Evolutionary conservation across 2,113 vertebrate genomes (phyloP).

Genomic region (Eudyptes chrysolophus): DNA sequence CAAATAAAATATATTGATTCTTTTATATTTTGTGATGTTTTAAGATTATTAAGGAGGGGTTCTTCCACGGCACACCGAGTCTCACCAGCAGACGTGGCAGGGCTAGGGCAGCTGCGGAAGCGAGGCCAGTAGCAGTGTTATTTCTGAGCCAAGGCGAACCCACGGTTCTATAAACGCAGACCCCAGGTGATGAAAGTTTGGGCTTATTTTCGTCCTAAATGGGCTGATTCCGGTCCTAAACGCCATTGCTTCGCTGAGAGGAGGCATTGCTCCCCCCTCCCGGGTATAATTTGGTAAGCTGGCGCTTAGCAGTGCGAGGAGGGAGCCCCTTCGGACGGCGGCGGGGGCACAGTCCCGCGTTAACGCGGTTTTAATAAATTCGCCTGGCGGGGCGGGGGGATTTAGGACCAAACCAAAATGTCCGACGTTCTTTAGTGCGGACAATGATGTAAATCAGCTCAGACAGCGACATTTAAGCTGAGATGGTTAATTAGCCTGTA

Average conservation of each 20-base stretch:
- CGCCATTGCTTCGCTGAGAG: neutral
- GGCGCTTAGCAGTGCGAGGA: neutral
- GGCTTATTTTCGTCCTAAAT: neutral
- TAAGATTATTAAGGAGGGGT: conserved; percentile 30
- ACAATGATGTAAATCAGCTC: conserved; percentile 2
- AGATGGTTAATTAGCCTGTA: neutral
- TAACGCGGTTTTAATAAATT: neutral
- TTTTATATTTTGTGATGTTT: conserved; percentile 69
- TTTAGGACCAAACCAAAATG: neutral
- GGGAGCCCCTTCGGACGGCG: neutral
- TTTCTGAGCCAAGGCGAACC: neutral
- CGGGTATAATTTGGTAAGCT: neutral
- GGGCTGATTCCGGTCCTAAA: neutral
- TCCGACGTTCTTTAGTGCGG: neutral
- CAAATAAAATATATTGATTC: conserved; percentile 92
- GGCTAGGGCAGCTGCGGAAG: neutral
- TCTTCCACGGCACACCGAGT: neutral
- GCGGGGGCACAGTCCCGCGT: neutral
- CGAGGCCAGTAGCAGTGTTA: neutral
- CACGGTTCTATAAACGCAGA: neutral
- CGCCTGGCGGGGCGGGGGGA: neutral
- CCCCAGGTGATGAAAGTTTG: neutral
- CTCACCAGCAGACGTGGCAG: neutral
- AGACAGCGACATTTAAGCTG: neutral
- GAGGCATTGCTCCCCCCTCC: neutral